Conservation (phyloP, 1,140 invertebrate genomes). For the Elysia chlorotica region DNA sequence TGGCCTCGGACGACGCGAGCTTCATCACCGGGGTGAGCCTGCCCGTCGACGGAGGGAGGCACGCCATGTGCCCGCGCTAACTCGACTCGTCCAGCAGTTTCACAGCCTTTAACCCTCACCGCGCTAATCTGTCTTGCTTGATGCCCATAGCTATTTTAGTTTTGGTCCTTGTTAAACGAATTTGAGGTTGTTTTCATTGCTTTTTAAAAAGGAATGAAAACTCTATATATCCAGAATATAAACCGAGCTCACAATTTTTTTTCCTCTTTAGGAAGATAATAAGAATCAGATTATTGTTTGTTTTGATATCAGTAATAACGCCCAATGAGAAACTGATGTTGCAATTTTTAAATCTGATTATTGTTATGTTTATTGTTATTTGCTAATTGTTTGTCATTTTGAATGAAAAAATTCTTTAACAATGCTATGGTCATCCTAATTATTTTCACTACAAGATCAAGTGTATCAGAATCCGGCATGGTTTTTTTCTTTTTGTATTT, state of each 20-base stretch:
- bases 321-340: neutral
- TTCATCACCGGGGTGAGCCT: slow-evolving; percentile 82
- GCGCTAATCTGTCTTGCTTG: too few species aligned
- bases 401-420: neutral
- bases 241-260: neutral
- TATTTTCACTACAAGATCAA: neutral
- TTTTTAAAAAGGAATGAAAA: too few species aligned
- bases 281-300: neutral
- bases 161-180: too few species aligned
- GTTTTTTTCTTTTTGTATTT: neutral
- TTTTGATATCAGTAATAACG: neutral
- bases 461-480: neutral
- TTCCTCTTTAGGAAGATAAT: neutral
- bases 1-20: slow-evolving; percentile 78
- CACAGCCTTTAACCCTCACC: too few species aligned
- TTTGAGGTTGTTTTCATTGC: too few species aligned
- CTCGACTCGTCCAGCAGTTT: too few species aligned
- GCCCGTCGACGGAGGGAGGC: slow-evolving; percentile 82
- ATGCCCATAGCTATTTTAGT: too few species aligned
- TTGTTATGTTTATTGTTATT: neutral
- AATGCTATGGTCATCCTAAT: neutral
- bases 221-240: neutral
- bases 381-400: neutral
- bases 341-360: neutral
- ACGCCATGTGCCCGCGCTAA: slow-evolving; percentile 78